Percentiles rank a stretch among this genome's conserved stretches.
Conservation (phyloP, 2,888 invertebrate species). For the Tenthredo amoena region DNA sequence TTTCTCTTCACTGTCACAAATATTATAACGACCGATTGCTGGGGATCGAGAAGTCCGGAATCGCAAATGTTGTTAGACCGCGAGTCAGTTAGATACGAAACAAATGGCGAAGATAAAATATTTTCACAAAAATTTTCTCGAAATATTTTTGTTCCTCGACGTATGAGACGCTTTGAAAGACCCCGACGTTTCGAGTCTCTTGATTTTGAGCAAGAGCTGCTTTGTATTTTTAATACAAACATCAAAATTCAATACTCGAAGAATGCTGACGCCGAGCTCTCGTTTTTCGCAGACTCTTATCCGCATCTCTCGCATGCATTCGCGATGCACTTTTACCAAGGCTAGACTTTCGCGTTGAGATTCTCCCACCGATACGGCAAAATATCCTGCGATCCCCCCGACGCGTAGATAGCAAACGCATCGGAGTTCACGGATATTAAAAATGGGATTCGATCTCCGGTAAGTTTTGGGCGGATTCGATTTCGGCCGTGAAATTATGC, state of each 20-base stretch:
- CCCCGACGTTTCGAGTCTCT: not conserved
- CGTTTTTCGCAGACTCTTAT: not conserved
- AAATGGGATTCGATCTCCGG: not conserved
- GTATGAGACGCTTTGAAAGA: not conserved
- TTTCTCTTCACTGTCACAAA: not conserved
- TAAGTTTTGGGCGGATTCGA: too few relatives aligned
- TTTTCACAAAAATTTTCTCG: not conserved
- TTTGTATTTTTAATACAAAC: not conserved
- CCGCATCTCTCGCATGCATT: not conserved
- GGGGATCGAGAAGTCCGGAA: not conserved
- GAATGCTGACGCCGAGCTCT: not conserved
- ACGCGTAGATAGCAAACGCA: slow-evolving; percentile 13
- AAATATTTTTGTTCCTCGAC: not conserved
- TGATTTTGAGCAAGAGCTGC: not conserved
- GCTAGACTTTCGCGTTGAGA: not conserved
- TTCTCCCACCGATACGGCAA: not conserved
- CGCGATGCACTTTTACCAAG: slow-evolving; percentile 12
- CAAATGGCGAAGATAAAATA: not conserved
- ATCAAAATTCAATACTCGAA: not conserved
- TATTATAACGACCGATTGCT: slow-evolving; percentile 4
- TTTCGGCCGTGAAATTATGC: too few relatives aligned
- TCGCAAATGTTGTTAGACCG: not conserved
- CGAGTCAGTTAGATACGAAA: not conserved
- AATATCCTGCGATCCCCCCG: not conserved
- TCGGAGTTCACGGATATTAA: not conserved